Evolutionary conservation across 2,797 vertebrate species (phyloP).

Genomic region (Gobionotothen gibberifrons): DNA sequence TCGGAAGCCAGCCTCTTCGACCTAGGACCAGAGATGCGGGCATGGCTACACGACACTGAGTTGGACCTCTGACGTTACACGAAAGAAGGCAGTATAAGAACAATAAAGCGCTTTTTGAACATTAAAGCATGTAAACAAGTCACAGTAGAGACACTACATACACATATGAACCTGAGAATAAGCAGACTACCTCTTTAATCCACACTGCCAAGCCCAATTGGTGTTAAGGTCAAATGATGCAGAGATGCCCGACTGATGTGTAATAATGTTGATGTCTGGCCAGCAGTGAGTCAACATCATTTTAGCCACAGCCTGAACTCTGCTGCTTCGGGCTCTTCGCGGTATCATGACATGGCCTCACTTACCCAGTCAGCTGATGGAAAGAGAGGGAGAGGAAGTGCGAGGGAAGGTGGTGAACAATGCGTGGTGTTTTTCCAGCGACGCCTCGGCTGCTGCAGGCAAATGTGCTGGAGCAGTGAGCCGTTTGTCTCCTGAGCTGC

Average conservation of each 20-base stretch:
- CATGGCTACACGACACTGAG: no score
- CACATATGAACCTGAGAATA: no score
- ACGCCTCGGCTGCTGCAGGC: constrained; percentile 6
- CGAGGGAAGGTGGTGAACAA: constrained; percentile 33
- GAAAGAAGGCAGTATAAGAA: no score
- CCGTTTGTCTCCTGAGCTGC: constrained; percentile 30
- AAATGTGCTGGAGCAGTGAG: constrained; percentile 23
- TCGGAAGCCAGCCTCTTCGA: no score
- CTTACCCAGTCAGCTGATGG: constrained; percentile 28
- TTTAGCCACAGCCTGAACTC: background rate
- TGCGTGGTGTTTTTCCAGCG: constrained; percentile 18
- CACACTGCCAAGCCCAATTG: background rate
- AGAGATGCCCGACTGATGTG: background rate
- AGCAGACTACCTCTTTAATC: no score
- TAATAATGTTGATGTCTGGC: constrained; percentile 2
- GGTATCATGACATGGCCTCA: background rate
- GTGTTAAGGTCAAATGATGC: background rate
- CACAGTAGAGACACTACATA: no score
- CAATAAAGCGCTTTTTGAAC: no score
- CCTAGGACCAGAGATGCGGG: no score
- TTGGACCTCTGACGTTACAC: no score
- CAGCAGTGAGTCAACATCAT: constrained; percentile 23
- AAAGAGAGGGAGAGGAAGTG: constrained; percentile 15
- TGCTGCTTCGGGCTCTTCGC: background rate
- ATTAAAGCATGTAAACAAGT: no score